phyloP scores from a whole-genome alignment of 1,140 invertebrate species.

The Acromyrmex heyeri region DNA sequence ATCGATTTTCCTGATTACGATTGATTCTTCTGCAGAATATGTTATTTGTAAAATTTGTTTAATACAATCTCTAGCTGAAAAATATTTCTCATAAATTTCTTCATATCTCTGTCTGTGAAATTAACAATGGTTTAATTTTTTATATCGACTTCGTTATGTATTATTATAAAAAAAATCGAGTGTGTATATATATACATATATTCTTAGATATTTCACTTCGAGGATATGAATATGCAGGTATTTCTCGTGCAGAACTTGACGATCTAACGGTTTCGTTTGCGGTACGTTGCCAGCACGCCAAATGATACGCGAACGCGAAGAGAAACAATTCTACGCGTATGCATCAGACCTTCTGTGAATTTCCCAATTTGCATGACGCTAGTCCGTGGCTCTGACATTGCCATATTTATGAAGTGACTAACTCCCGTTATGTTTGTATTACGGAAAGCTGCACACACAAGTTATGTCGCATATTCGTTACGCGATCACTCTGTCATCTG shows the following conservation, averaged over 20 bases:
- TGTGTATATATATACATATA: background rate
- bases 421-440: constrained; percentile 39
- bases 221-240: constrained; percentile 44
- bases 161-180: constrained; percentile 9
- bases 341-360: constrained; percentile 15
- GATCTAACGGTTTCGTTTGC: constrained; percentile 54
- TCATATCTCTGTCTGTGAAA: background rate
- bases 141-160: background rate
- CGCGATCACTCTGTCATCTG: constrained; percentile 11
- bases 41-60: background rate
- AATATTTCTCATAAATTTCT: background rate
- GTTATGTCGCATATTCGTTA: constrained; percentile 17
- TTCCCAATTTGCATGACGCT: constrained; percentile 43
- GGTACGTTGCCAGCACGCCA: constrained; percentile 31
- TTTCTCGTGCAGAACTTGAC: constrained; percentile 31
- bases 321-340: constrained; percentile 9
- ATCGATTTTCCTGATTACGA: background rate
- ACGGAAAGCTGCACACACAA: constrained; percentile 6
- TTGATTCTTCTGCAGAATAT: background rate
- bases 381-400: constrained; percentile 13
- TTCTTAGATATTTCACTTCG: background rate
- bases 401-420: constrained; percentile 47
- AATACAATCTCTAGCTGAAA: background rate
- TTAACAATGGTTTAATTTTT: background rate
- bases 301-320: constrained; percentile 15